Conservation (phyloP, 2,888 invertebrate species). For the Tenodera sinensis region DNA sequence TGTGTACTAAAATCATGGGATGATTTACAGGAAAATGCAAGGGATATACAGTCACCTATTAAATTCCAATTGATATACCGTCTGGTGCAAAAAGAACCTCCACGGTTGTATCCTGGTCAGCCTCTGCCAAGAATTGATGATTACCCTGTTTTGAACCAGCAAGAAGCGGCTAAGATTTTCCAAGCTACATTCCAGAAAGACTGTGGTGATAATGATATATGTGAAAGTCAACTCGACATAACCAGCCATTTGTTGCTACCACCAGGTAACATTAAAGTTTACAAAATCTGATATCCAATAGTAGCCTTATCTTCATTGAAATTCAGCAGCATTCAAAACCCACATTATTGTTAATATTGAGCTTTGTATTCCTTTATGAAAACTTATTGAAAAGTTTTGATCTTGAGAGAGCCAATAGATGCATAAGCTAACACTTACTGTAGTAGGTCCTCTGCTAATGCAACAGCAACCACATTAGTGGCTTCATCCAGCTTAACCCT, state of each 20-base stretch:
- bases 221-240: slow-evolving; percentile 76
- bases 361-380: background rate
- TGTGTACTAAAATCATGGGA: background rate
- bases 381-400: no score
- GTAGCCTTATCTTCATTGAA: no score
- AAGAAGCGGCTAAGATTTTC: slow-evolving; percentile 74
- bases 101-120: slow-evolving; percentile 48
- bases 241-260: slow-evolving; percentile 58
- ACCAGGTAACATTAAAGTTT: background rate
- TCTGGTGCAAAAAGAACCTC: slow-evolving; percentile 66
- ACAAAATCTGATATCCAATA: background rate
- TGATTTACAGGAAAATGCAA: slow-evolving; percentile 62
- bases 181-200: slow-evolving; percentile 87
- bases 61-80: slow-evolving; percentile 83
- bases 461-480: no score
- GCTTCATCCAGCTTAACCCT: no score
- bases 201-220: slow-evolving; percentile 83
- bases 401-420: no score
- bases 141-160: slow-evolving; percentile 86
- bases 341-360: background rate
- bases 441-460: no score
- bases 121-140: slow-evolving; percentile 67
- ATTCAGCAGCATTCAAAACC: no score
- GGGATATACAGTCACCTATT: slow-evolving; percentile 85
- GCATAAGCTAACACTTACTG: no score